Evolutionary conservation across 2,797 vertebrate species (phyloP), one percentile per base, ranked within the genome.

Genomic region (Ispidina picta): DNA sequence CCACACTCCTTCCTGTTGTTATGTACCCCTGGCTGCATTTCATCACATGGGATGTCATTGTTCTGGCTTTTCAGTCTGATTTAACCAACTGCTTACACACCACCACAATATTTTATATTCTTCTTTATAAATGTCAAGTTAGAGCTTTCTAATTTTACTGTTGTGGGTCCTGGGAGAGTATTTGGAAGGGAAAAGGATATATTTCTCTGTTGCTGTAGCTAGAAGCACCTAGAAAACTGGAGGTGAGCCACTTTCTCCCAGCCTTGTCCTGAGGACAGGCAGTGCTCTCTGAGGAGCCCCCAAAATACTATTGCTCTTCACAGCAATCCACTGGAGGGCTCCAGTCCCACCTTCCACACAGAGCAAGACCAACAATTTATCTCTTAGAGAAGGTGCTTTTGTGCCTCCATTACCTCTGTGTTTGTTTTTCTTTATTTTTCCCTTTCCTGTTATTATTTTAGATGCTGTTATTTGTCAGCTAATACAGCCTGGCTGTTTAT

Each of bases 111-210:
- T 89, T 33, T 88, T 60, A 65, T 64, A 66, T 41, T 66, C 83
- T 11, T 69, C 43, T 73, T 75, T 59, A 91, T 75, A 81, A 81
- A 89, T 52, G 41, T 73, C 80, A 88, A 83, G 52, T 55, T 88
- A 88, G 66, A 59, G 73, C 35, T 72, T 86, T 91, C 70, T 83
- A 7, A 72, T 92, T 88, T 91, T 91, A 77, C 79, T 78, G 59
- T 66, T 72, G 81, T 76, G 75, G 74, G 58, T 89, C 88, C 80
- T 88, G 52, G 35, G 83, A 78, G 88, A 81, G 39, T 17, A 88
- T 85, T 39, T 55, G 51, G 22, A 52, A 56, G 8, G 20, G 9
- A 55, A 86, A 29, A 56, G 23, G 35, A 59, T 59, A 2, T 87
- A 80, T 91, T 89, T 91, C 80, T 86, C 44, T 44, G 5, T 11